phyloP scores from a whole-genome alignment of 2,113 vertebrate genomes.

The Tor tambroides region DNA sequence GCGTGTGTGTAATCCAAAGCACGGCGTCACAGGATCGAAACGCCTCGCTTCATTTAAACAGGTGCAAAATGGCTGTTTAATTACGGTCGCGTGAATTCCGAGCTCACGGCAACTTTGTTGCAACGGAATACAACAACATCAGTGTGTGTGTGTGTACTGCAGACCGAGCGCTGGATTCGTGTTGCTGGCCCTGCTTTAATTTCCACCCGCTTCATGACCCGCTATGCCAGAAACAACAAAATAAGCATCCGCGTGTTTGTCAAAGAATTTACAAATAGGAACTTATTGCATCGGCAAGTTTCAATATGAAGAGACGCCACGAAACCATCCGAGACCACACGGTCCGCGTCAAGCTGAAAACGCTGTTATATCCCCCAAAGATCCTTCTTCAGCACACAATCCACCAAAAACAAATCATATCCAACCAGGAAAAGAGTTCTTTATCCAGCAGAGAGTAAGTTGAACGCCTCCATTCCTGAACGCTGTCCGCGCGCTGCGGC shows the following conservation, averaged over 20 bases:
- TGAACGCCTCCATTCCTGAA: conserved; percentile 71
- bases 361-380: conserved; percentile 67
- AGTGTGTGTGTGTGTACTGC: conserved; percentile 64
- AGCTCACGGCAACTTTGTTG: conserved; percentile 81
- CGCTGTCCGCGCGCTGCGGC: conserved; percentile 63
- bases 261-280: conserved; percentile 54
- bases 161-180: conserved; percentile 71
- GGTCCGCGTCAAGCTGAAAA: conserved; percentile 67
- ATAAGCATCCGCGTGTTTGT: conserved; percentile 57
- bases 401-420: conserved; percentile 70
- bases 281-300: conserved; percentile 66
- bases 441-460: conserved; percentile 73
- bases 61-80: conserved; percentile 71
- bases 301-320: conserved; percentile 57
- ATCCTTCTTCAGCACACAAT: conserved; percentile 64
- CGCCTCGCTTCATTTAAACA: conserved; percentile 68
- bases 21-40: conserved; percentile 65
- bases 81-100: conserved; percentile 64
- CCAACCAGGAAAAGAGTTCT: conserved; percentile 59
- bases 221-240: conserved; percentile 59
- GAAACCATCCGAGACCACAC: conserved; percentile 55
- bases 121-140: conserved; percentile 63
- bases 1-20: conserved; percentile 66
- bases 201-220: conserved; percentile 76
- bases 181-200: conserved; percentile 75